Base-by-base conservation (phyloP, 2,888 invertebrate species). In the Lingula anatina region DNA sequence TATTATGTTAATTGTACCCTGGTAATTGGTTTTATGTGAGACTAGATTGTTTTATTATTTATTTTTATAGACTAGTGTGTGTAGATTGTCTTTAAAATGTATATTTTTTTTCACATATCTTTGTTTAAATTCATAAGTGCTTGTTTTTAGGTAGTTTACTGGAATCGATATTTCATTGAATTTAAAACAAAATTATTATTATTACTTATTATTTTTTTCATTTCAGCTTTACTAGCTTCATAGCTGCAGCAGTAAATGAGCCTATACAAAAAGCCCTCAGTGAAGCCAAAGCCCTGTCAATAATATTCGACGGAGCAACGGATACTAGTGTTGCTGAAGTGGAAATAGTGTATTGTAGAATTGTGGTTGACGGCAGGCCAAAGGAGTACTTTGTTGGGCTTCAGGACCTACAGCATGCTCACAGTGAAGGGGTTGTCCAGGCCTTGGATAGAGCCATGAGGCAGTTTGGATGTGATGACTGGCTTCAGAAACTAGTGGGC, bases 281-380 rank as follows among this genome's bases (percentile, higher is more conserved):
- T 20, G 41, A 53, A 40, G 49, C 51, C 15, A 46, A 23, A 15
- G 48, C 50, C 9, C 28, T 49, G 25, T 52, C 52, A 3, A 47
- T 58, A 24, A 35, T 56, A 40, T 54, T 54, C 50, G 54, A 53
- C 47, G 52, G 49, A 4, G 55, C 50, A 2, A 53, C 55, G 15
- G 55, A 55, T 31, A 26, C 46, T 9, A 39, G 53, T 23, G 37
- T 50, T 9, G 37, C 44, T 23, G 55, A 55, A 44, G 51, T 52
- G 41, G 54, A 57, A 42, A 44, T 57, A 9, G 50, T 57, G 1
- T 57, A 51, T 49, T 42, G 52, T 24, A 40, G 55, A 24, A 36
- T 43, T 44, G 43, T 53, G 15, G 47, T 41, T 9, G 12, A 43
- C 23, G 54, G 50, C 2, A 36, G 21, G 2, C 50, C 51, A 18